Base-by-base conservation (phyloP, 1,140 invertebrate species). In the Drosophila ananassae region DNA sequence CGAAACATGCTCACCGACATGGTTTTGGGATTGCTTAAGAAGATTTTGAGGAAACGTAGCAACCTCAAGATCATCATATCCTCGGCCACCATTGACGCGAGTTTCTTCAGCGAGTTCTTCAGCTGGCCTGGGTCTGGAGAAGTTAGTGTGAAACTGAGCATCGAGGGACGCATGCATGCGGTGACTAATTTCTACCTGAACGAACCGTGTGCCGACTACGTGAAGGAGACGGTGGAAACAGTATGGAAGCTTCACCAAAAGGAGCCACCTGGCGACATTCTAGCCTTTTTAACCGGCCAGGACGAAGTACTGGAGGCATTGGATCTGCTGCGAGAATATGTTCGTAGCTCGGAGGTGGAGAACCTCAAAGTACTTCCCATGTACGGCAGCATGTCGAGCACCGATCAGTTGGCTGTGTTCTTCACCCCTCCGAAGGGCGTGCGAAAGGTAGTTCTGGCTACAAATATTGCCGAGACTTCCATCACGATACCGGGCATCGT, bases 391-490 rank as follows among this genome's bases (percentile, higher is more conserved):
- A 92, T 99, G 54, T 95, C 97, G 0, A 94, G 96, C 77, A 93
- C 95, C 41, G 97, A 98, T 73, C 96, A 99, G 92, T 89, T 99
- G 41, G 97, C 97, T 91, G 97, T 97, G 2, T 99, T 99, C 92
- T 95, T 97, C 79, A 94, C 93, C 30, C 93, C 96, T 2, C 94
- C 96, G 9, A 94, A 95, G 81, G 95, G 95, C 32, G 94, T 94
- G 0, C 93, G 99, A 32, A 99, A 99, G 93, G 95, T 99, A 28
- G 95, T 99, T 0, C 93, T 99, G 13, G 97, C 98, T 0, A 99
- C 99, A 3, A 99, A 99, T 91, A 98, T 99, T 58, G 98, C 98
- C 0, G 99, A 99, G 93, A 98, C 98, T 0, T 99, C 98, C 4
- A 95, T 99, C 22, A 95, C 94, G 4, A 95, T 95, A 77, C 95